phyloP scores from a whole-genome alignment of 2,797 vertebrate species.

The Lepilemur septentrionalis region DNA sequence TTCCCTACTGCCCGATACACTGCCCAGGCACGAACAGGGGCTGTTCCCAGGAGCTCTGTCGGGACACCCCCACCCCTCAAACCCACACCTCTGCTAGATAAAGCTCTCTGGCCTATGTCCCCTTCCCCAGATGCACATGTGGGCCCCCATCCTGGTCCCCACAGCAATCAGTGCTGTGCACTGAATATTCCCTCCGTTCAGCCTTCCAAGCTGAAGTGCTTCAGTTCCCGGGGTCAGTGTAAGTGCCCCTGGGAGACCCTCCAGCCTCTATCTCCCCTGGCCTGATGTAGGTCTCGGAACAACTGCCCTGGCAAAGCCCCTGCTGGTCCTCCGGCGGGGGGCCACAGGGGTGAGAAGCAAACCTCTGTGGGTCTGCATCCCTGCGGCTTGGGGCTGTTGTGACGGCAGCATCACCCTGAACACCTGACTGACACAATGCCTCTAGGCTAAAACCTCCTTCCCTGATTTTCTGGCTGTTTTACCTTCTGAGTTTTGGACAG shows the following conservation, averaged over 20 bases:
- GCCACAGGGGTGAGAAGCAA: neutral
- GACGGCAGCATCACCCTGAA: neutral
- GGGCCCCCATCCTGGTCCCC: too few relatives aligned
- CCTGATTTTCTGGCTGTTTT: neutral
- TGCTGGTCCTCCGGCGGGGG: too few relatives aligned
- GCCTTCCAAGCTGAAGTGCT: neutral
- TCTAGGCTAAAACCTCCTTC: neutral
- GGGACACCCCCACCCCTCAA: fast-evolving
- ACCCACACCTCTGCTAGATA: fast-evolving
- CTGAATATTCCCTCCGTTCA: too few relatives aligned
- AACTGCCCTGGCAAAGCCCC: neutral
- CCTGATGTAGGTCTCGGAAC: neutral
- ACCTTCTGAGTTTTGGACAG: neutral
- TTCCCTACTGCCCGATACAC: fast-evolving
- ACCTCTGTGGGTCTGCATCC: neutral
- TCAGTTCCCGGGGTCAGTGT: neutral
- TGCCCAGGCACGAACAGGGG: too few relatives aligned
- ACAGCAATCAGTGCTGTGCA: too few relatives aligned
- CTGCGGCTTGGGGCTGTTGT: neutral
- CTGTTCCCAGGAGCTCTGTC: neutral
- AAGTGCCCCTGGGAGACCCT: neutral
- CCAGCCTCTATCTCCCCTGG: neutral
- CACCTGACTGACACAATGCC: neutral
- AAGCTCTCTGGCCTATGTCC: neutral
- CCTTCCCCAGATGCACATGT: neutral